A percentile compares a stretch with the other conserved stretches of the same genome.
phyloP scores from a whole-genome alignment of 2,888 invertebrate species.

The Pyralis farinalis region DNA sequence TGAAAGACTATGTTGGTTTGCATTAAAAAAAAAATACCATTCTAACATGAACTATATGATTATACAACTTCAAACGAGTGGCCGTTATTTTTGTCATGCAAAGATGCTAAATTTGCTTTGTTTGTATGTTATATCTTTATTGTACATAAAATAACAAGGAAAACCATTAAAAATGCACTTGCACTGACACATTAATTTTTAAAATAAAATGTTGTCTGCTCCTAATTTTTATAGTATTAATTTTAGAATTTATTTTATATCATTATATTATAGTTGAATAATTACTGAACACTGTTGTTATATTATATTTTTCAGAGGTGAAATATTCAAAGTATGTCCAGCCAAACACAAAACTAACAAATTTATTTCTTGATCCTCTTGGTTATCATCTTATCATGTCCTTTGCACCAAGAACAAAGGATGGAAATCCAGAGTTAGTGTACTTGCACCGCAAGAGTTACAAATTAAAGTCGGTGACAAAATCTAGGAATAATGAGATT shows the following conservation, averaged over 20 bases:
- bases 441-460: slow-evolving; percentile 89
- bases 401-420: slow-evolving; percentile 82
- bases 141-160: no score
- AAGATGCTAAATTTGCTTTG: not conserved
- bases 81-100: not conserved
- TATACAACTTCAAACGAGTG: no score
- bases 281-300: no score
- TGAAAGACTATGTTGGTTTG: no score
- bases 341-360: slow-evolving; percentile 81
- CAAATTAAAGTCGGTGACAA: slow-evolving; percentile 84
- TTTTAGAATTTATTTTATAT: no score
- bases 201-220: no score
- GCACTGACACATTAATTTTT: not conserved
- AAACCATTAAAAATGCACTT: not conserved
- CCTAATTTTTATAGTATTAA: no score
- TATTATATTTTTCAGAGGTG: slow-evolving; percentile 81
- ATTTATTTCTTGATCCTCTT: slow-evolving; percentile 91
- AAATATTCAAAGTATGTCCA: slow-evolving; percentile 84
- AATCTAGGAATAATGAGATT: slow-evolving; percentile 89
- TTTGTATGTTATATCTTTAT: no score
- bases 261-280: no score
- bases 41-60: no score
- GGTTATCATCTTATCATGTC: slow-evolving; percentile 92
- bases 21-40: no score
- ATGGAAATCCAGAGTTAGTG: slow-evolving; percentile 86